Conservation (phyloP, 2,797 vertebrate species). For the Sebastes alutus region DNA sequence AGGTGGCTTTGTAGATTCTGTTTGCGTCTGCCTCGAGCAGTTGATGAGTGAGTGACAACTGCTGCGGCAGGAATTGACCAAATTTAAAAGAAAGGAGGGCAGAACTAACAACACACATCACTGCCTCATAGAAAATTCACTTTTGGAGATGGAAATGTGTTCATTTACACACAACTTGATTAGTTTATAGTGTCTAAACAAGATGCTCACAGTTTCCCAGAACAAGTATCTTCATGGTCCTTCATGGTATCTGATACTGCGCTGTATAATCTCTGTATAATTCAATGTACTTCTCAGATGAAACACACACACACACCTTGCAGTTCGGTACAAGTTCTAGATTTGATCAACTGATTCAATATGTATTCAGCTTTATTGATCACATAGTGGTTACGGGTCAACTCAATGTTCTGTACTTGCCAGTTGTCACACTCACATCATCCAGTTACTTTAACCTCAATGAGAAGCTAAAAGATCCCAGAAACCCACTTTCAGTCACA, state of each 20-base stretch:
- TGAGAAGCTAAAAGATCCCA: background rate
- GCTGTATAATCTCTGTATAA: background rate
- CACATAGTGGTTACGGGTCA: background rate
- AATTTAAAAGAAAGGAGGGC: background rate
- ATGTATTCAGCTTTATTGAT: background rate
- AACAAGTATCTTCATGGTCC: background rate
- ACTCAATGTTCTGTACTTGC: background rate
- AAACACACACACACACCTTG: background rate
- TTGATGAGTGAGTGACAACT: background rate
- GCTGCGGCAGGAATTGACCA: background rate
- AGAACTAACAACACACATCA: background rate
- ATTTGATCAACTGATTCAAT: background rate
- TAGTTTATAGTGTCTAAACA: background rate
- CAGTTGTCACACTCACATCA: background rate
- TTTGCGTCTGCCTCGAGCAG: background rate
- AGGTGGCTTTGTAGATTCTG: background rate
- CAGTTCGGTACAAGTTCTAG: background rate
- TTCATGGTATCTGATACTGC: background rate
- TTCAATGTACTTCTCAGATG: background rate
- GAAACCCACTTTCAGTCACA: background rate
- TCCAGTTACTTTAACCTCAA: background rate
- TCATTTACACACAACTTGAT: background rate
- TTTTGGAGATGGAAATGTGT: background rate
- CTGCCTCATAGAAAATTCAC: background rate
- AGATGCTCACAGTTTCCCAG: background rate